Evolutionary conservation across 2,113 vertebrate genomes (phyloP), one percentile per base, ranked within the genome.

Genomic region (Sceloporus undulatus): DNA sequence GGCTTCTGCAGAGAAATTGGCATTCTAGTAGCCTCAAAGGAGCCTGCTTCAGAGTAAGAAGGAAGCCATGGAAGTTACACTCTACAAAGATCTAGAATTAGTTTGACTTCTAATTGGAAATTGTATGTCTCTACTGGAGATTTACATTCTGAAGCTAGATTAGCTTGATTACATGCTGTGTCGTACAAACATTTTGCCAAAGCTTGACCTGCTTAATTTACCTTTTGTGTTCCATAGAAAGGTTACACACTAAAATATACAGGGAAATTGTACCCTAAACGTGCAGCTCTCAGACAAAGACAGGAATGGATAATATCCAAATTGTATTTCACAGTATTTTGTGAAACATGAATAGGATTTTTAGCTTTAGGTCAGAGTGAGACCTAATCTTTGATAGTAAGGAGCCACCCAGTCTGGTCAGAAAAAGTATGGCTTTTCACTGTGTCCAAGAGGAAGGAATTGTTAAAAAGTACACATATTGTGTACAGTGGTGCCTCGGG

Each of bases 21-120:
- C 4, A 78, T 82, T n/a, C 21, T 88, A 76, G 1, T 86, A 54
- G 2, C 87, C 82, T 70, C 2, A n/a, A 79, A 52, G 76, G 71
- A 84, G 54, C 19, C 0, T 71, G 0, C 4, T 34, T 11, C 0
- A 0, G 79, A 86, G 54, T 74, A 90, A 79, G 40, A 84, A 84
- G 80, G 73, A 92, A 92, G 16, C 23, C 11, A 5, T 54, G 70
- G 42, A 68, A 77, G 78, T 79, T 76, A 54, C 34, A 71, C 5
- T 68, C 11, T 79, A 19, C 78, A 54, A 62, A 84, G 65, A 78
- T 7, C 1, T 84, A 56, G 27, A 4, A 3, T 8, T 42, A 91
- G 89, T 90, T 23, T 85, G 56, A 79, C 0, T 73, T 83, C 29
- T 89, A 85, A 62, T 91, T 0, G 11, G 84, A 85, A 90, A 27